Evolutionary conservation across 1,140 invertebrate genomes (phyloP).

Genomic region (Aethina tumida): DNA sequence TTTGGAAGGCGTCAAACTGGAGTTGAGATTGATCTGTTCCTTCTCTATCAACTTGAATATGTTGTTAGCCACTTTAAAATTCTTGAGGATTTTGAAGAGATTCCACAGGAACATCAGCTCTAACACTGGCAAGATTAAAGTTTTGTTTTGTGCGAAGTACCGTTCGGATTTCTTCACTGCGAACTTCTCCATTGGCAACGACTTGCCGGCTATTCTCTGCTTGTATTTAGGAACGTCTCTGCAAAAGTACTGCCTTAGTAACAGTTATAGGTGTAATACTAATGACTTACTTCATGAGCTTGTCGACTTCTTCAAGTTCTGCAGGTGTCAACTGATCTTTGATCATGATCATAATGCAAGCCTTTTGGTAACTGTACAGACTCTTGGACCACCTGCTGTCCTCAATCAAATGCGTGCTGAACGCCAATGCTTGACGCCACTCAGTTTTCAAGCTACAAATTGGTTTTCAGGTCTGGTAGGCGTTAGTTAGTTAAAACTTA

Average conservation of each 20-base stretch:
- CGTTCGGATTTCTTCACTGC: conserved; percentile 73
- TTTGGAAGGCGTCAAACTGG: conserved; percentile 37
- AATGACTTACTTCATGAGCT: conserved; percentile 48
- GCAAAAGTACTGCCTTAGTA: conserved; percentile 20
- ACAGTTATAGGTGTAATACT: conserved; percentile 4
- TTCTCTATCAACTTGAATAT: conserved; percentile 64
- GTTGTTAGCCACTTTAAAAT: conserved; percentile 53
- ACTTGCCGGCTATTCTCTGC: conserved; percentile 90
- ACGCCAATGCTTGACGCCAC: conserved; percentile 64
- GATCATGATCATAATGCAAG: conserved; percentile 68
- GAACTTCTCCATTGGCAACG: conserved; percentile 94
- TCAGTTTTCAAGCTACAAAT: conserved; percentile 42
- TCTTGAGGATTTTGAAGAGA: conserved; percentile 75
- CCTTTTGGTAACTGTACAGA: conserved; percentile 84
- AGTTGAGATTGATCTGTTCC: conserved; percentile 37
- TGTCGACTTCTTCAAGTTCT: conserved; percentile 42
- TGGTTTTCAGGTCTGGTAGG: conserved; percentile 11
- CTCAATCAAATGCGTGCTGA: conserved; percentile 59
- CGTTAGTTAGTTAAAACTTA: conserved; percentile 6
- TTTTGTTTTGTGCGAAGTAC: conserved; percentile 63
- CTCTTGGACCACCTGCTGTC: conserved; percentile 87
- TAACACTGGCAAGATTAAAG: conserved; percentile 68
- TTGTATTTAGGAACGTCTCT: conserved; percentile 73
- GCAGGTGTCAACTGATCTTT: conserved; percentile 43
- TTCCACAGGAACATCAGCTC: conserved; percentile 94